Conservation (phyloP, 2,113 vertebrate species). For the Callionymus lyra region DNA sequence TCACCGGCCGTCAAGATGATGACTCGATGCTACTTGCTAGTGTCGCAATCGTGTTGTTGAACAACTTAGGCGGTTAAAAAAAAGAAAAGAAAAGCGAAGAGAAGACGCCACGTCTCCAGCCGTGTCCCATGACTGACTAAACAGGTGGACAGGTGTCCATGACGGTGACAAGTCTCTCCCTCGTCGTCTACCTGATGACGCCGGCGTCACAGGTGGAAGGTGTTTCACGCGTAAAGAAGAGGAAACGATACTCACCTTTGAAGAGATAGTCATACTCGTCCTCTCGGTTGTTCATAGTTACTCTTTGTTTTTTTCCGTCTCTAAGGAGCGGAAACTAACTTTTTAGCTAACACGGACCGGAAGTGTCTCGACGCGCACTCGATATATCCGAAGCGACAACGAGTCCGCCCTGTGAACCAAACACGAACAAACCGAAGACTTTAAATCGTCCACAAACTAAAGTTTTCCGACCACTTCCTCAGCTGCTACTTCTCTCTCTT, state of each 20-base stretch:
- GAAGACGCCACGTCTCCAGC: background rate
- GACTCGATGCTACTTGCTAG: slow-evolving; percentile 14
- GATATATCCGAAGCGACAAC: background rate
- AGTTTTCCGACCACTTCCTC: slow-evolving; percentile 39
- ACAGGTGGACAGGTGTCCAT: background rate
- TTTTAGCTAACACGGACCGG: slow-evolving; percentile 14
- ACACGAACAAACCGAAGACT: no score
- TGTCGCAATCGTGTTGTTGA: background rate
- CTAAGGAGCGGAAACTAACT: slow-evolving; percentile 34
- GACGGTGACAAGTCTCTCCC: no score
- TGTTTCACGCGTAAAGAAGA: background rate
- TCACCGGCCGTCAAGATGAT: slow-evolving; percentile 29
- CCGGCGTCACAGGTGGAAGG: slow-evolving; percentile 10
- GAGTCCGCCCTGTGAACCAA: background rate
- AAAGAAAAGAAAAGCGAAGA: no score
- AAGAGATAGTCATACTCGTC: slow-evolving; percentile 84
- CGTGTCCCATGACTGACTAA: background rate
- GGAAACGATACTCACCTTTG: slow-evolving; percentile 66
- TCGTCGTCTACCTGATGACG: slow-evolving; percentile 19
- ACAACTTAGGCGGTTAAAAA: no score
- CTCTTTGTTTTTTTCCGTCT: slow-evolving; percentile 7
- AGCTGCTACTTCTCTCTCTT: slow-evolving; percentile 25
- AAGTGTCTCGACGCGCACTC: no score
- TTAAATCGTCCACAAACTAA: background rate
- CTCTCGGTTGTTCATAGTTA: slow-evolving; percentile 70